Evolutionary conservation across 2,113 vertebrate genomes (phyloP), one percentile per base, ranked within the genome.

Genomic region (Rhinogobius similis): DNA sequence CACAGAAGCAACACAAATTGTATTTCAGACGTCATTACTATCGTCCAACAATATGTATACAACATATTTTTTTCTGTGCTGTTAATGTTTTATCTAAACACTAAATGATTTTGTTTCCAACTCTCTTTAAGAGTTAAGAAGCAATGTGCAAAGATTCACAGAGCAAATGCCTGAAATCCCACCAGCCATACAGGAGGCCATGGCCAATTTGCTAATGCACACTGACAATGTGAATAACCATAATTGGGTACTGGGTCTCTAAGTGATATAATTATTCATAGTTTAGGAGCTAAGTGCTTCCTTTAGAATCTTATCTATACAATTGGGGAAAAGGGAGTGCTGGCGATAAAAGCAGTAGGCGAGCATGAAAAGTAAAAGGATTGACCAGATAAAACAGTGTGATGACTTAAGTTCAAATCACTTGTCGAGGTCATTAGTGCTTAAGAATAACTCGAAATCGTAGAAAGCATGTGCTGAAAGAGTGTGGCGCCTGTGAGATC

Each of bases 261-360:
- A 81, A 84, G 78, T 83, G 79, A 81, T 79, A 84, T 65, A 74
- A 86, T 82, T 88, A 86, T 84, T 86, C 39, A 38, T 67, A 84
- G 76, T 79, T 88, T 84, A 68, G 79, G 62, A 70, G 50, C 77
- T 68, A 85, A 85, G 78, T 82, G 84, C 75, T 81, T 81, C 79
- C 68, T 88, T 88, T 82, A 79, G 83, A 83, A 79, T 39, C 79
- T 56, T 59, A 76, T 75, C 68, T 75, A 65, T 72, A 79, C 76
- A 65, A 83, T 75, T 62, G 46, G 75, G 46, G 32, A 38, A 67
- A 72, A 75, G 48, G 18, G 58, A 41, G 52, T 26, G 23, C 41
- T 16, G 24, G 66, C n/a, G 23, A 23, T n/a, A 26, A 44, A 53
- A 24, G 21, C 21, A 32, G 23, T 39, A 63, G 61, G 56, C 46